phyloP scores from a whole-genome alignment of 2,113 vertebrate genomes.

The Megaceryle torquata region DNA sequence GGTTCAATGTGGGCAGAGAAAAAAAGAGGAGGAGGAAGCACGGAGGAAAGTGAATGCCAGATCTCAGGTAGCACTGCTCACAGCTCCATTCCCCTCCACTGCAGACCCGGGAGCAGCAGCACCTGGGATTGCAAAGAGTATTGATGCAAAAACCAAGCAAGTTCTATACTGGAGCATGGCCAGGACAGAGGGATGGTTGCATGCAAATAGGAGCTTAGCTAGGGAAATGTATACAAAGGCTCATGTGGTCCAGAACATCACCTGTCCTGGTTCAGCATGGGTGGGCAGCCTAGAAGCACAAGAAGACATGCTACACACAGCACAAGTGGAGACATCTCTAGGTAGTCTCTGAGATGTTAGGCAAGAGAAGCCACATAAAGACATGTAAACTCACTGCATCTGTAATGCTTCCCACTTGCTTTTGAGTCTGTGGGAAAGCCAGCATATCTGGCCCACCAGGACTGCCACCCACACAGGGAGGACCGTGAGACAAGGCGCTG shows the following conservation, averaged over 20 bases:
- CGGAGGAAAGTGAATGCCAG: neutral
- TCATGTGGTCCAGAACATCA: neutral
- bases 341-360: neutral
- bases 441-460: neutral
- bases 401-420: neutral
- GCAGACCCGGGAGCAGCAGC: neutral
- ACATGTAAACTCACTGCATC: neutral
- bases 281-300: neutral
- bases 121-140: neutral
- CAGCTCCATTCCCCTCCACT: neutral
- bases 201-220: neutral
- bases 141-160: neutral
- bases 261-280: neutral
- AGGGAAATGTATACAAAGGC: neutral
- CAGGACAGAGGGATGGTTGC: neutral
- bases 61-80: neutral
- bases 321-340: neutral
- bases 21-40: neutral
- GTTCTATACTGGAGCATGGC: neutral
- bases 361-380: neutral
- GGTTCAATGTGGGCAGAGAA: neutral
- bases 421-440: neutral
- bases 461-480: neutral
- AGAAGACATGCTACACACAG: neutral
- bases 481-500: neutral